A percentile compares a stretch with the other conserved stretches of the same genome.
Evolutionary conservation across 2,797 vertebrate genomes (phyloP).

Genomic region (Chromis chromis): DNA sequence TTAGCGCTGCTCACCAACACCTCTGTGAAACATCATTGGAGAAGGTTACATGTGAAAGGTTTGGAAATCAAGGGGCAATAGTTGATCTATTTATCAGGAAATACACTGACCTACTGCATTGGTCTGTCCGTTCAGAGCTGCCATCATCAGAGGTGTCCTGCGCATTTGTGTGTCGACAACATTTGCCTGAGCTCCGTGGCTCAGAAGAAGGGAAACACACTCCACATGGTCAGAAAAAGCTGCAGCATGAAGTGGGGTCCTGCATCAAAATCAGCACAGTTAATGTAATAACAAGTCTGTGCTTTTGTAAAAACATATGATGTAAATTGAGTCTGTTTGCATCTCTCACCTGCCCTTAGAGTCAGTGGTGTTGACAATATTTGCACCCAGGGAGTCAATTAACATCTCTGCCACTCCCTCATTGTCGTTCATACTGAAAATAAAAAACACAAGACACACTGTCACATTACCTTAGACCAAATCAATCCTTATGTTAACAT

Average conservation of each 20-base stretch:
- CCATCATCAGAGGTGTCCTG: constrained; percentile 96
- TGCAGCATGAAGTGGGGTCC: constrained; percentile 93
- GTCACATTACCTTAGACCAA: constrained; percentile 15
- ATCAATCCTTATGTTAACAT: background rate
- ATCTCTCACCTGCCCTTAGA: constrained; percentile 92
- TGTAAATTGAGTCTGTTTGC: background rate
- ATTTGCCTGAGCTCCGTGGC: constrained; percentile 91
- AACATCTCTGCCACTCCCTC: constrained; percentile 96
- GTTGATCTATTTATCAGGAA: background rate
- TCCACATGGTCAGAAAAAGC: constrained; percentile 94
- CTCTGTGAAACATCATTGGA: constrained; percentile 82
- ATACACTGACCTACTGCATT: constrained; percentile 92
- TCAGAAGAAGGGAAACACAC: constrained; percentile 92
- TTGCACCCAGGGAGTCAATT: constrained; percentile 89
- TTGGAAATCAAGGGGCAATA: background rate
- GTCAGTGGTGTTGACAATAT: constrained; percentile 91
- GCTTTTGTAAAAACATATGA: too few species aligned
- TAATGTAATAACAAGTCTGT: background rate
- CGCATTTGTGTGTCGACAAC: constrained; percentile 83
- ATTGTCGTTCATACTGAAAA: constrained; percentile 93
- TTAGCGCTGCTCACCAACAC: constrained; percentile 95
- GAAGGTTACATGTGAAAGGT: background rate
- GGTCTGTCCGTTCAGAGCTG: constrained; percentile 95
- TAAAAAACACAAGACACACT: constrained; percentile 5
- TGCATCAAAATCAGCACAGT: constrained; percentile 50